These are phyloP conservation scores for Tetramorium bicarinatum DNA, from an alignment of 2,888 invertebrate genomes.

Conservation along the genomic window DNA sequence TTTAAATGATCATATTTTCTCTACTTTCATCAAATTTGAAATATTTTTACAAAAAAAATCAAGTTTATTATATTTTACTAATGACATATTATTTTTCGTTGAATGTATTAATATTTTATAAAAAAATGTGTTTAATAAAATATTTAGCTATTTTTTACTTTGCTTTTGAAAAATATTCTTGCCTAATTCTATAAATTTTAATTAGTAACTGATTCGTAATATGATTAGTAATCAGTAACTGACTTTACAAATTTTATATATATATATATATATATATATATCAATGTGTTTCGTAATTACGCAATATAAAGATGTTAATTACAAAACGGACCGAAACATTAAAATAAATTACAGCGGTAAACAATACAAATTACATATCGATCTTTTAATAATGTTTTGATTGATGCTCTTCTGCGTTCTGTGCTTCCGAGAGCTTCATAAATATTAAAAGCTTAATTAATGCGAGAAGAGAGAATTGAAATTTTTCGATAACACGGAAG, in stretches of 20 bases:
- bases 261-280: too few species aligned
- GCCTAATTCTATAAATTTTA: background rate
- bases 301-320: conserved; percentile 58
- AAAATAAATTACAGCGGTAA: conserved; percentile 34
- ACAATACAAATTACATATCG: conserved; percentile 60
- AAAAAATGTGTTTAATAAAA: background rate
- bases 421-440: conserved; percentile 62
- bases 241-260: background rate
- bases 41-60: background rate
- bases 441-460: conserved; percentile 77
- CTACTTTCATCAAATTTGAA: background rate
- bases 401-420: conserved; percentile 63
- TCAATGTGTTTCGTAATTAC: background rate
- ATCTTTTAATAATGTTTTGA: conserved; percentile 69
- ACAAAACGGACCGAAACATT: conserved; percentile 37
- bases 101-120: background rate
- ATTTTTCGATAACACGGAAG: conserved; percentile 43
- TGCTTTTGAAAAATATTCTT: background rate
- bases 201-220: background rate
- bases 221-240: background rate
- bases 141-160: background rate
- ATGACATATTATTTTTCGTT: background rate
- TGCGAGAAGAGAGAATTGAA: conserved; percentile 61
- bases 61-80: background rate
- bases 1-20: background rate